Base-by-base conservation (phyloP, 2,113 vertebrate genomes). In the Tupaia tana region DNA sequence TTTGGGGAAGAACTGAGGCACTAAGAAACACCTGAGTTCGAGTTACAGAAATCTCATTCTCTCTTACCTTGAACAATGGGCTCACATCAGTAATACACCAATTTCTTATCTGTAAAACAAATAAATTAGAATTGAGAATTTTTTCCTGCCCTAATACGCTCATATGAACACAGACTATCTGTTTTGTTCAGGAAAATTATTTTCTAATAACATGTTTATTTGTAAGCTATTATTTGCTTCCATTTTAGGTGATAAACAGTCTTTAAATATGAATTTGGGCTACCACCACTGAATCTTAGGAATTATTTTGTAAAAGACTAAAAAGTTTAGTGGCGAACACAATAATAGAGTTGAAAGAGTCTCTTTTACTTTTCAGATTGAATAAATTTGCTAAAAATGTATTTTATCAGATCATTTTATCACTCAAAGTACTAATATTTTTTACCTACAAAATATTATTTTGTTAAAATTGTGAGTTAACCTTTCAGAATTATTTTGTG, bases 391-490 rank as follows among this genome's bases (percentile, higher is more conserved):
- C 34, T 81, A 31, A 89, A 61, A 31, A 86, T 71, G 71, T 56
- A 29, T 79, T 75, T 86, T 90, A 87, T 14, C 9, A 63, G 63
- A 59, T 14, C 85, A 10, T 63, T 79, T 94, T 93, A 59, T 54
- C 61, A 93, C 34, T 56, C 77, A 88, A 85, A 80, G 22, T 52
- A 69, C 69, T 74, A 20, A 95, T 78, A 15, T n/a, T 90, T 84
- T 79, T 78, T 82, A 73, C n/a, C 24, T 70, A 3, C 8, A 86
- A 93, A 82, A 86, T 82, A 81, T 59, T 73, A 66, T 43, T 61
- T 95, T 43, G 12, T 67, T 87, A 54, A 85, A 31, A 90, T 25
- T 87, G 92, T 1, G 56, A 89, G 52, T 79, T 94, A 64, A 78
- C 63, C 27, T 81, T 89, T 92, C 56, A 89, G 52, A 90, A 89